Base-by-base conservation (phyloP, 2,113 vertebrate species). In the Edolisoma coerulescens region DNA sequence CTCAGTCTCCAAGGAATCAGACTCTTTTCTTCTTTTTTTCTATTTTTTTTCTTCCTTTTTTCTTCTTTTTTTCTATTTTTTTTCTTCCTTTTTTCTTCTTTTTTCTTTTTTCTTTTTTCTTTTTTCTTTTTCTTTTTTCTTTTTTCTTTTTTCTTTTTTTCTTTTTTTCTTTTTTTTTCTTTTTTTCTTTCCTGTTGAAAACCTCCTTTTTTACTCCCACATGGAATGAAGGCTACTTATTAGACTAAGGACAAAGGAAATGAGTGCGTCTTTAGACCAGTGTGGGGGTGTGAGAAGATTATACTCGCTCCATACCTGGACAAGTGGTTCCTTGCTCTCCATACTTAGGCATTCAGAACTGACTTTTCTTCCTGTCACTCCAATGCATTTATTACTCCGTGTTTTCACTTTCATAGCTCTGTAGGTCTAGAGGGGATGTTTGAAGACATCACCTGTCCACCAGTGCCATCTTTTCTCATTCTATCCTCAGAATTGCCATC, bases 241-340 rank as follows among this genome's bases (percentile, higher is more conserved):
- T 90, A 80, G 41, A 44, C 41, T 59, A 39, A 68, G 14, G 30
- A 41, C 41, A 73, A 68, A 80, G 67, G 42, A 96, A 68, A 70
- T 41, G 21, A 63, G 8, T 47, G 39, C 35, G 45, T 71, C 69
- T 84, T 90, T 75, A 85, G 63, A 47, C 44, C 23, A 11, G 1
- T 16, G 11, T 42, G 44, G 69, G 33, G 20, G 57, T 69, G 37
- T 47, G 30, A 64, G 47, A 68, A 19, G 39, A 47, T 2, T 68
- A 11, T 83, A 33, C 27, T 91, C 17, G n/a, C 17, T 70, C 32
- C 24, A 35, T 52, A 64, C 41, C 49, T 52, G 33, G 11, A 44
- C 33, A 79, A 64, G 37, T 3, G 0, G 14, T 47, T 83, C 49
- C 37, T 95, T 0, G 0, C 3, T 61, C 13, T 42, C 23, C 13